Conservation (phyloP, 2,113 vertebrate genomes). For the Greenwoodochromis staneri region DNA sequence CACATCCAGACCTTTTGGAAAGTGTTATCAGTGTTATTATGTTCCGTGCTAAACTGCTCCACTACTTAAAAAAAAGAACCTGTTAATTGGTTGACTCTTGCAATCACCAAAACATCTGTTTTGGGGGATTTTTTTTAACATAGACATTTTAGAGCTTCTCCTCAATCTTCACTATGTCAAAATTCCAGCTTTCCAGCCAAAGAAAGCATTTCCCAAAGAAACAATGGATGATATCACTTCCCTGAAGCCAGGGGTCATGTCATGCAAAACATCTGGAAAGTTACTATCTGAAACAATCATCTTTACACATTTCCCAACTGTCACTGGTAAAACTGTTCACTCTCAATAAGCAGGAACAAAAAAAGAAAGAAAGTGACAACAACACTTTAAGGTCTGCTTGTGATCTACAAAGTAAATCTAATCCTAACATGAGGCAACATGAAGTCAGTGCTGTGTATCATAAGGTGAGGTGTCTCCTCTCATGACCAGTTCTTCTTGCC, state of each 20-base stretch:
- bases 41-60: not conserved
- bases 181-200: constrained; percentile 4
- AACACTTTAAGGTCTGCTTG: not conserved
- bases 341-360: not conserved
- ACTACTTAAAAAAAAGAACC: not conserved
- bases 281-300: constrained; percentile 27
- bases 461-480: not conserved
- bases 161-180: not conserved
- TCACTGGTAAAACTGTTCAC: not conserved
- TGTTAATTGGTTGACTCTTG: not conserved
- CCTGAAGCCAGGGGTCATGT: constrained; percentile 32
- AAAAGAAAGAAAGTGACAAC: not conserved
- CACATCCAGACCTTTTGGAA: not conserved
- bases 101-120: not conserved
- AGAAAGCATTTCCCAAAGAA: constrained; percentile 26
- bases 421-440: not conserved
- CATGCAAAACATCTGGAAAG: constrained; percentile 57
- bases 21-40: not conserved
- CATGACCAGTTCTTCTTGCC: not conserved
- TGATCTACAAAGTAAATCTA: not conserved
- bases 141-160: not conserved
- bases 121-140: not conserved
- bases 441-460: not conserved
- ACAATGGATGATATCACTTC: constrained; percentile 59
- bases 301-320: constrained; percentile 4